phyloP scores from a whole-genome alignment of 2,888 invertebrate species.

The Lamellibrachia satsuma region DNA sequence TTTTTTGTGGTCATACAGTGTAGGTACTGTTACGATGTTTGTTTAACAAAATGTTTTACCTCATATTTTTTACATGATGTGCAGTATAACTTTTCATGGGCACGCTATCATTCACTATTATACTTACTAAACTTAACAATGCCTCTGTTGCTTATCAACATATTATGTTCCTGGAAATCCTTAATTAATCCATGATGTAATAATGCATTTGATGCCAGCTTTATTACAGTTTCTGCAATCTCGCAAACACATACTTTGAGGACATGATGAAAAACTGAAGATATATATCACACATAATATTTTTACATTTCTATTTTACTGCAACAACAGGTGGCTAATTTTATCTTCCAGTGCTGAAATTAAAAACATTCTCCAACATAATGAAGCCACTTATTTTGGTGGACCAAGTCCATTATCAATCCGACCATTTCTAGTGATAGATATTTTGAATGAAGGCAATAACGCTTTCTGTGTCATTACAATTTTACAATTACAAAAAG shows the following conservation, averaged over 20 bases:
- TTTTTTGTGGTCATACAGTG: no score
- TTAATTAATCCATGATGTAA: not conserved
- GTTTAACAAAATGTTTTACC: not conserved
- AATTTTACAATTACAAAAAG: no score
- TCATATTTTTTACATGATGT: not conserved
- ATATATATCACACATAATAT: not conserved
- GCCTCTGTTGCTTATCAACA: not conserved
- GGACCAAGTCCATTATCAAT: not conserved
- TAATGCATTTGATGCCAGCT: not conserved
- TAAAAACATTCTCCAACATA: slow-evolving; percentile 5
- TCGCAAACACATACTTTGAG: not conserved
- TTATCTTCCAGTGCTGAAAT: slow-evolving; percentile 22
- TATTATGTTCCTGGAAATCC: not conserved
- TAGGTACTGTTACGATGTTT: not conserved
- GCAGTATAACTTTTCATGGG: not conserved
- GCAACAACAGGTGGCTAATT: not conserved
- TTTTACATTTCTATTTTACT: not conserved
- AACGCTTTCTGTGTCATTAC: no score
- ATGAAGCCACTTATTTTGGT: not conserved
- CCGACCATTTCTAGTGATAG: not conserved
- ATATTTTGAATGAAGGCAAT: no score
- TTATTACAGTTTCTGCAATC: not conserved
- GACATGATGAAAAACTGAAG: not conserved
- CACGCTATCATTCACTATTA: not conserved
- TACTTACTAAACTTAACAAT: not conserved